Conservation (phyloP, 2,888 invertebrate genomes). For the Tineola bisselliella region DNA sequence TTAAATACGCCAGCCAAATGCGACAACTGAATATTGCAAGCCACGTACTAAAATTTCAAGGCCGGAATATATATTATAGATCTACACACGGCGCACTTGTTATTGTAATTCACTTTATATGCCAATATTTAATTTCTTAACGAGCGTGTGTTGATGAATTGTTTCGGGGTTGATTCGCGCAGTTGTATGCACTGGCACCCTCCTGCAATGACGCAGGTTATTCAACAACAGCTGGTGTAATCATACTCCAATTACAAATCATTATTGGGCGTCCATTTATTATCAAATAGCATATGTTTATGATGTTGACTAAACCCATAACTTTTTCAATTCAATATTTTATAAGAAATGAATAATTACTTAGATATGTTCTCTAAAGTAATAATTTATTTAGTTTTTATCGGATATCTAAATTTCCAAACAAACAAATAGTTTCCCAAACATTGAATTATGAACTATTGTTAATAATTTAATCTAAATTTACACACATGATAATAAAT, state of each 20-base stretch:
- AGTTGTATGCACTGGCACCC: background rate
- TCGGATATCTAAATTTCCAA: background rate
- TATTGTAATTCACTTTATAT: constrained; percentile 1
- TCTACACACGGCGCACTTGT: background rate
- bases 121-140: background rate
- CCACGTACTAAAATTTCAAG: constrained; percentile 31
- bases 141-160: background rate
- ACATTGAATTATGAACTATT: background rate
- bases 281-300: background rate
- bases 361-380: too few relatives aligned
- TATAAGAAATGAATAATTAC: too few relatives aligned
- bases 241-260: constrained; percentile 28
- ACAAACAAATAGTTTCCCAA: background rate
- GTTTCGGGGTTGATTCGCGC: background rate
- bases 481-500: background rate
- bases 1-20: constrained; percentile 34
- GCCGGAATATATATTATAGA: constrained; percentile 25
- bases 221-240: constrained; percentile 27
- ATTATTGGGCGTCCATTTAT: constrained; percentile 21
- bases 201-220: background rate
- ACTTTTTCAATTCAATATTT: too few relatives aligned
- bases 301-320: background rate
- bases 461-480: background rate
- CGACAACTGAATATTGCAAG: constrained; percentile 37
- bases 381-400: too few relatives aligned